Conservation (phyloP, 2,888 invertebrate genomes). For the Eilema caniola region DNA sequence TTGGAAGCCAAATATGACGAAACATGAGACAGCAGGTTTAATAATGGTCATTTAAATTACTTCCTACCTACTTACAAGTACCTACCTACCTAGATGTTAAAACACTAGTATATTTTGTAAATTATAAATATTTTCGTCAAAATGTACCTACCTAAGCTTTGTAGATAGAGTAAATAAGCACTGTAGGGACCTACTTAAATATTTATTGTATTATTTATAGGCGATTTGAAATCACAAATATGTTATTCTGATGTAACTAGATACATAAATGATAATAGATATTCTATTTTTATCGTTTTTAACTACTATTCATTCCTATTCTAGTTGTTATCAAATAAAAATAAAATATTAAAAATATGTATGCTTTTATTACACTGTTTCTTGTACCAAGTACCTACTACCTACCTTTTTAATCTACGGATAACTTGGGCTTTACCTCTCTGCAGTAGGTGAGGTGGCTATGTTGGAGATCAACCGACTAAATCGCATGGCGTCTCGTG, state of each 20-base stretch:
- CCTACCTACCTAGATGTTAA: not conserved
- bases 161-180: slow-evolving; percentile 1
- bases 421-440: too few relatives aligned
- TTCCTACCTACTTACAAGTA: not conserved
- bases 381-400: not conserved
- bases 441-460: too few relatives aligned
- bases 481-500: too few relatives aligned
- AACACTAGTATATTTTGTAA: not conserved
- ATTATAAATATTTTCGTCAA: not conserved
- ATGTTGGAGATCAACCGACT: too few relatives aligned
- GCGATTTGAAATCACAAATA: not conserved
- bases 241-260: not conserved
- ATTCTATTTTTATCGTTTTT: slow-evolving; percentile 1
- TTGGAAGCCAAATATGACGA: too few relatives aligned
- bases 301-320: not conserved
- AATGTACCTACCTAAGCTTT: not conserved
- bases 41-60: too few relatives aligned
- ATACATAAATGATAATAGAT: not conserved
- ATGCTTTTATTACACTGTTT: not conserved
- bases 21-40: too few relatives aligned
- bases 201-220: not conserved
- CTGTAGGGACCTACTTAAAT: not conserved
- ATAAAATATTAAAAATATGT: not conserved
- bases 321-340: slow-evolving; percentile 1
- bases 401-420: too few relatives aligned